phyloP scores from a whole-genome alignment of 2,888 invertebrate genomes.

The Ectemnius cavifrons region DNA sequence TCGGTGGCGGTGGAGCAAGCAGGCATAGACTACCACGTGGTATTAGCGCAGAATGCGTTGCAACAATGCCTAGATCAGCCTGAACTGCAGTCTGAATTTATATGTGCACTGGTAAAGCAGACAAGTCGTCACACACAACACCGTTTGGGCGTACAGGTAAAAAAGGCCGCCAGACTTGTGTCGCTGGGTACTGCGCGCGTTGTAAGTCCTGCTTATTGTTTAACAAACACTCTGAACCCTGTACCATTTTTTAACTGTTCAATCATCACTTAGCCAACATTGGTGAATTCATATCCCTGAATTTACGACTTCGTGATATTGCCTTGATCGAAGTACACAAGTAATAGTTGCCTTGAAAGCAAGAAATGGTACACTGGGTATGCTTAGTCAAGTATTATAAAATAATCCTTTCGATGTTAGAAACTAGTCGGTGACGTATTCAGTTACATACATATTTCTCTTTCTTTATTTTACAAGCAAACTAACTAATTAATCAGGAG shows the following conservation, averaged over 20 bases:
- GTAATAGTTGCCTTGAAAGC: not conserved
- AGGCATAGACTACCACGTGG: conserved; percentile 98
- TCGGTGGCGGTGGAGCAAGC: conserved; percentile 97
- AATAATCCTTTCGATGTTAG: conserved; percentile 62
- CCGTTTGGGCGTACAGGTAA: conserved; percentile 89
- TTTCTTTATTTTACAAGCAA: conserved; percentile 26
- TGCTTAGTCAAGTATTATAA: conserved; percentile 76
- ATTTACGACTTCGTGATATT: no score
- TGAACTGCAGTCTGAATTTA: conserved; percentile 95
- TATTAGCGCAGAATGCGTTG: conserved; percentile 96
- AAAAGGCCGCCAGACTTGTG: conserved; percentile 80
- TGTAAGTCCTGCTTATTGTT: conserved; percentile 78
- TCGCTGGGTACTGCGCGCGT: conserved; percentile 78
- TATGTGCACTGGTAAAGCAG: conserved; percentile 94
- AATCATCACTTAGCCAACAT: conserved; percentile 8
- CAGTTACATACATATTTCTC: conserved; percentile 20
- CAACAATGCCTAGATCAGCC: conserved; percentile 93
- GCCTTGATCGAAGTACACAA: no score
- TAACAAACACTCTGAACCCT: conserved; percentile 73
- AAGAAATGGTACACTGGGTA: conserved; percentile 72
- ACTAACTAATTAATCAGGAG: conserved; percentile 54
- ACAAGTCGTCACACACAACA: conserved; percentile 92
- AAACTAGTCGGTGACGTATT: conserved; percentile 39
- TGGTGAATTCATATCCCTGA: no score
- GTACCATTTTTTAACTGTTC: conserved; percentile 66